Evolutionary conservation across 1,140 invertebrate genomes (phyloP), one percentile per base, ranked within the genome.

Genomic region (Scaptomyza graminum): DNA sequence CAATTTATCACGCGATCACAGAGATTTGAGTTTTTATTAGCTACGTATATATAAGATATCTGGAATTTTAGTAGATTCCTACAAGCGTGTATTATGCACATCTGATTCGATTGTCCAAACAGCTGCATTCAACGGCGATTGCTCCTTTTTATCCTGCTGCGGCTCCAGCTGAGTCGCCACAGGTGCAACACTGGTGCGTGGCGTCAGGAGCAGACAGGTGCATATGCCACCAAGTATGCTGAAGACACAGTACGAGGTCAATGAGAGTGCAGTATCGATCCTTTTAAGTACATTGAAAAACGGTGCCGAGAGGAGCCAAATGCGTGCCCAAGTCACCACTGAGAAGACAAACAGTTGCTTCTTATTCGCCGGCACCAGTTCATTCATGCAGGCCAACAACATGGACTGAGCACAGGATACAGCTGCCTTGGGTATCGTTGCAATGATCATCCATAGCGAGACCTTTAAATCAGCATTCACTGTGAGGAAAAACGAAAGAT

Each of bases 381-480:
- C 90, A 16, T 84, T 74, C 80, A 90, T 90, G 72, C 90, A 91
- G 54, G 89, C 90, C 22, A 91, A 56, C 3, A 91, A 56, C 78
- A 91, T 89, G 11, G 90, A 91, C 54, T 91, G 90, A 18, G 80
- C 85, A 64, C 85, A 90, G 13, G 90, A 91, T 2, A 90, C 87
- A 1, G 64, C 83, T 5, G 87, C 78, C 68, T 91, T 91, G 4
- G 89, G 80, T 46, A 91, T 79, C 8, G 87, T 83, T 25, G 90
- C 85, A 22, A 91, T 90, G 13, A 90, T 85, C 90, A 91, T 91
- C 87, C 90, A 91, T 0, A 91, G 54, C 0, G 71, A 69, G 15
- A 91, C 90, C 34, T 87, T 90, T 0, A 91, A 52, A n/a, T 83
- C 76, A 1, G 84, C 72, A 79, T 89, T 51, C 81, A 91, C 90